Evolutionary conservation across 2,113 vertebrate genomes (phyloP).

Genomic region (Egretta garzetta): DNA sequence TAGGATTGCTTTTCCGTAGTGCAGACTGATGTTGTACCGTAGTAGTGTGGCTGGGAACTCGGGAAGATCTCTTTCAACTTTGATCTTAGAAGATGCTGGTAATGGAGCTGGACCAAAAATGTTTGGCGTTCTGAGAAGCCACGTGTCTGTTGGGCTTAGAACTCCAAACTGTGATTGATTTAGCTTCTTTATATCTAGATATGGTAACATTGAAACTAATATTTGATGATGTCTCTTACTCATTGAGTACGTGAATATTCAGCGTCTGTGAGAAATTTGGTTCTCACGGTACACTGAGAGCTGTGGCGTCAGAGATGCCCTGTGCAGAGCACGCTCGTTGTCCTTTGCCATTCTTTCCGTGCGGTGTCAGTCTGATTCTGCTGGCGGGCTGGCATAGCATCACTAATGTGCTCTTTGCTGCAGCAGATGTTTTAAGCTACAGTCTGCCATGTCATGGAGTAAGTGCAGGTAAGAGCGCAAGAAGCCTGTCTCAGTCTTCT

Average conservation of each 20-base stretch:
- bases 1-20: not conserved
- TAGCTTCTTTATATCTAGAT: not conserved
- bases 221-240: not conserved
- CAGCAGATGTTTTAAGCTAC: not conserved
- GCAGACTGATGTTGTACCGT: fast-evolving
- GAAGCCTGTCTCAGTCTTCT: not conserved
- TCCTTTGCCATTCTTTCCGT: not conserved
- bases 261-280: not conserved
- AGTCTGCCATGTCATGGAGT: not conserved
- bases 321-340: fast-evolving
- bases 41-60: not conserved
- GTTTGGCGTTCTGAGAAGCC: not conserved
- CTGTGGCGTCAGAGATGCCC: not conserved
- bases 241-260: not conserved
- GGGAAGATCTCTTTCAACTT: not conserved
- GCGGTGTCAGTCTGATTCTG: not conserved
- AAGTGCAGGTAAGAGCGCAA: not conserved
- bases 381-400: not conserved
- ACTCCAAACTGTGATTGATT: not conserved
- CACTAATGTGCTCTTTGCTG: not conserved
- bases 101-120: not conserved
- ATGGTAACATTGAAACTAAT: not conserved
- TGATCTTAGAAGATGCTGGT: not conserved
- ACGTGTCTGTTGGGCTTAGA: not conserved
- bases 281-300: not conserved